A percentile compares a stretch with the other conserved stretches of the same genome.
Conservation (phyloP, 2,888 invertebrate genomes). For the Drosophila prostipennis region DNA sequence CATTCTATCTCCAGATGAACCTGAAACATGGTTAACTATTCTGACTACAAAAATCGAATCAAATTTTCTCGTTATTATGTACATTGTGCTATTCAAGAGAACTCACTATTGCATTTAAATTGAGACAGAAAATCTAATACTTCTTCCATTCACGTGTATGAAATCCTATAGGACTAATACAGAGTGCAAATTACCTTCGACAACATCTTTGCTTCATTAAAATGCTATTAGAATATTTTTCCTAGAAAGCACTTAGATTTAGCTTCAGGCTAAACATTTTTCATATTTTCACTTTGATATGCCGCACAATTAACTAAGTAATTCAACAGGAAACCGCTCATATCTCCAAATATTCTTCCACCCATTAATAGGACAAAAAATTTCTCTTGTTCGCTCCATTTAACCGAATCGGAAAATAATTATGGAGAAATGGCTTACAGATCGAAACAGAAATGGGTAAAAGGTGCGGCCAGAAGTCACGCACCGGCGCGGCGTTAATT, state of each 20-base stretch:
- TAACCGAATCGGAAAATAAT: constrained; percentile 67
- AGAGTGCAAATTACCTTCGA: too few species aligned
- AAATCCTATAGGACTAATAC: too few species aligned
- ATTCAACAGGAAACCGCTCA: constrained; percentile 72
- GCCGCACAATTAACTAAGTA: constrained; percentile 72
- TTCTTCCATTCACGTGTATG: too few species aligned
- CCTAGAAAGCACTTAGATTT: neutral
- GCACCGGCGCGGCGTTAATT: constrained; percentile 65
- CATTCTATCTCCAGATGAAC: too few species aligned
- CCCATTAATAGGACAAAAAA: constrained; percentile 66
- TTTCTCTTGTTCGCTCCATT: constrained; percentile 66
- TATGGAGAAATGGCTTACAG: constrained; percentile 60
- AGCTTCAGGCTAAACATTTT: constrained; percentile 22
- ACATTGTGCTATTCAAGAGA: too few species aligned
- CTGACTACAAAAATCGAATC: too few species aligned
- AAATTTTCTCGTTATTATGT: too few species aligned
- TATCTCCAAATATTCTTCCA: constrained; percentile 43
- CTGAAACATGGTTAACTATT: too few species aligned
- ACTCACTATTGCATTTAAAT: too few species aligned
- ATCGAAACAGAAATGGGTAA: constrained; percentile 55
- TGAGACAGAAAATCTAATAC: too few species aligned
- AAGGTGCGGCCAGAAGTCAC: constrained; percentile 50
- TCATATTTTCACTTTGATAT: constrained; percentile 61
- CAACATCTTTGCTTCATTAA: too few species aligned
- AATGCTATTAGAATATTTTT: too few species aligned